Evolutionary conservation across 1,140 invertebrate species (phyloP), one percentile per base, ranked within the genome.

Genomic region (Drosophila saltans): DNA sequence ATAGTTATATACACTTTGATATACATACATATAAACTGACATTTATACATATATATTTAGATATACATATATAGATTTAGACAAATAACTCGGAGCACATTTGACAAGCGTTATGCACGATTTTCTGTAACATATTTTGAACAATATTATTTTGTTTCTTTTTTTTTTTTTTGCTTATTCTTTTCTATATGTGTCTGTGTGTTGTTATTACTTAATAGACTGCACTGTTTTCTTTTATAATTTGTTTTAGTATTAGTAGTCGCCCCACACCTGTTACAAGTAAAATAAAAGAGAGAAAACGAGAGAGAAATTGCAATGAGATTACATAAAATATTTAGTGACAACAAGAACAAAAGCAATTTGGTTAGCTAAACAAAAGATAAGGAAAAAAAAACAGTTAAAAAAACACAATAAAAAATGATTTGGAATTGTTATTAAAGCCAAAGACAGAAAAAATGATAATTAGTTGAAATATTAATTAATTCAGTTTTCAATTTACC

Each of bases 401-500:
- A 57, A 61, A 60, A 60, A 75, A 48, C 56, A 79, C 69, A 41
- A 41, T 5, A 6, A 36, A 36, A 65, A 63, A 66, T 64, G 70
- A 70, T 81, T 80, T 77, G 56, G 62, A 65, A 28, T 60, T 45
- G 48, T 80, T 82, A 75, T 74, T 76, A 75, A 80, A 72, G 80
- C 83, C 79, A 80, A 88, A 71, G 41, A 24, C 0, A 75, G 60
- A 7, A 36, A 57, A 39, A 40, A 26, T 65, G 65, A 66, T 67
- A 62, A 63, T 55, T 48, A 52, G 33, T 66, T 9, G 28, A 26
- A 8, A 40, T 33, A 21, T 16, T 8, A 39, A 24, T 48, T 3
- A 55, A 65, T 45, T 75, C 60, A 62, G 40, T 52, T 43, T n/a
- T 56, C 48, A 94, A 93, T 95, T 96, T 96, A 97, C 96, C 95